phyloP scores from a whole-genome alignment of 2,888 invertebrate species.

The Eudasyphora cyanicolor region DNA sequence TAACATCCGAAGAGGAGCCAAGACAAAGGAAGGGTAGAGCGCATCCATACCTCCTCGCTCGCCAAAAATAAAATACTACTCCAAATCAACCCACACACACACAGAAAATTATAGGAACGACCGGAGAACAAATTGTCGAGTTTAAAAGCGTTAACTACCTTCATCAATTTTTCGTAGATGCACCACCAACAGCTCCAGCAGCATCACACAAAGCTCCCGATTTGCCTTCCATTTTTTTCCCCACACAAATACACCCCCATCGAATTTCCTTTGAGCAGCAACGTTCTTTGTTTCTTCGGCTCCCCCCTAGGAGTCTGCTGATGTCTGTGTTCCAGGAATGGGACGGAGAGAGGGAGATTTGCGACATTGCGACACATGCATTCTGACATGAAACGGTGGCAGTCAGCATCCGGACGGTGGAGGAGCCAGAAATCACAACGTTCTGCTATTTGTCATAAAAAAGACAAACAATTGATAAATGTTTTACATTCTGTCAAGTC shows the following conservation, averaged over 20 bases:
- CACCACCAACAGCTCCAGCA: neutral
- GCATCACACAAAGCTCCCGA: constrained; percentile 3
- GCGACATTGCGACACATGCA: neutral
- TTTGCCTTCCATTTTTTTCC: neutral
- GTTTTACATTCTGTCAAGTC: constrained; percentile 60
- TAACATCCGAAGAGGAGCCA: neutral
- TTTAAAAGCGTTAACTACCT: constrained; percentile 56
- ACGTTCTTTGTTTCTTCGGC: neutral
- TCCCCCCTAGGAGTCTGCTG: too few relatives aligned
- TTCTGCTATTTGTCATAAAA: constrained; percentile 53
- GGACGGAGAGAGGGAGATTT: neutral
- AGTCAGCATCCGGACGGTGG: neutral
- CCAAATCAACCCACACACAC: neutral
- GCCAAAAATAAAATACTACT: neutral
- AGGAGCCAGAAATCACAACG: constrained; percentile 41
- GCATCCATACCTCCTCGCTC: neutral
- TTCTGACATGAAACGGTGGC: neutral
- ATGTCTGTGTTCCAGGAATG: neutral
- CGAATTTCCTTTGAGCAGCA: neutral
- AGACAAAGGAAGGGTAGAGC: neutral
- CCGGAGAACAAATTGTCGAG: constrained; percentile 43
- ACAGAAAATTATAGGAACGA: neutral
- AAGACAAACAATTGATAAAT: constrained; percentile 57
- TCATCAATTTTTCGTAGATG: constrained; percentile 48
- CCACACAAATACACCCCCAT: neutral